Evolutionary conservation across 1,140 invertebrate species (phyloP).

Genomic region (Drosophila arizonae): DNA sequence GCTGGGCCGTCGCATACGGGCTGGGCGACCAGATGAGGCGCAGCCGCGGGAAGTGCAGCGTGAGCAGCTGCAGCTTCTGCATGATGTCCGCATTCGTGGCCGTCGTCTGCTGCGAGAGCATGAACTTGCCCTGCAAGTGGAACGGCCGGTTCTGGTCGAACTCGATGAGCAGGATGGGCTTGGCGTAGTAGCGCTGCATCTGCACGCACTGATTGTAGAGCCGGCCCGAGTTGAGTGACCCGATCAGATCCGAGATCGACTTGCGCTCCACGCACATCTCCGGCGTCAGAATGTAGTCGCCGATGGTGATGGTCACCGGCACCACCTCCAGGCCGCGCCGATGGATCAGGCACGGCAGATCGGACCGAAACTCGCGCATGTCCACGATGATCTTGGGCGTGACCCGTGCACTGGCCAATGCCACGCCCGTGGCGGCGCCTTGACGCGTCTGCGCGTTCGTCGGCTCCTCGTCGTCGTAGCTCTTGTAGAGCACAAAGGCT

Average conservation of each 20-base stretch:
- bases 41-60: conserved; percentile 96
- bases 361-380: conserved; percentile 98
- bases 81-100: conserved; percentile 90
- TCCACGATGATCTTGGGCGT: conserved; percentile 94
- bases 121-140: conserved; percentile 92
- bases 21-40: conserved; percentile 97
- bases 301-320: conserved; percentile 95
- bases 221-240: conserved; percentile 96
- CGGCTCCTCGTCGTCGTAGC: conserved; percentile 68
- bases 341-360: conserved; percentile 97
- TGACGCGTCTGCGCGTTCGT: conserved; percentile 85
- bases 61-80: conserved; percentile 94
- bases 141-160: conserved; percentile 98
- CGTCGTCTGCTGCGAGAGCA: conserved; percentile 86
- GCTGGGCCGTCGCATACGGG: conserved; percentile 96
- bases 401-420: conserved; percentile 59
- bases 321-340: conserved; percentile 96
- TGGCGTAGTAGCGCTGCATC: conserved; percentile 94
- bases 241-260: conserved; percentile 98
- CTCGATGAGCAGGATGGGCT: conserved; percentile 97
- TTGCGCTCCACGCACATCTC: conserved; percentile 98
- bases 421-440: conserved; percentile 85
- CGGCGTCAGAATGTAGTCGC: conserved; percentile 98
- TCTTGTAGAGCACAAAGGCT: conserved; percentile 85
- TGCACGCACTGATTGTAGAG: conserved; percentile 96